These are phyloP conservation scores for Callopanchax toddi DNA, from an alignment of 2,113 vertebrate genomes.

Conservation along the genomic window DNA sequence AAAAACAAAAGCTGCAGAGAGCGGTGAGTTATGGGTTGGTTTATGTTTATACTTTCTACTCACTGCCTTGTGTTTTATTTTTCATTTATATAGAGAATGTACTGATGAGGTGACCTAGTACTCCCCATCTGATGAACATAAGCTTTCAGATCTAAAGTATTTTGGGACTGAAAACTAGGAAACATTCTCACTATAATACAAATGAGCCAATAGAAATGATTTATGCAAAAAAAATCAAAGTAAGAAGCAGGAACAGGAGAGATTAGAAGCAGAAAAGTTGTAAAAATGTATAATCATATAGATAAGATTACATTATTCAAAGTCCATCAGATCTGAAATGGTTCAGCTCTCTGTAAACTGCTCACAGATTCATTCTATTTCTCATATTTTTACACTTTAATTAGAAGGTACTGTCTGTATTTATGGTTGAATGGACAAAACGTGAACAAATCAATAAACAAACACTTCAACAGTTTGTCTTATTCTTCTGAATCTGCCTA, in stretches of 20 bases:
- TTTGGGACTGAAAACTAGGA: no score
- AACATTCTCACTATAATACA: neutral
- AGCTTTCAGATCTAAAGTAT: no score
- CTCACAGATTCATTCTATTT: no score
- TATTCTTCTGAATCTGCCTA: neutral
- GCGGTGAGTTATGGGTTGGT: no score
- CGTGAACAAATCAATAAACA: neutral
- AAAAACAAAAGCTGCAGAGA: neutral
- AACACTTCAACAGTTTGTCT: neutral
- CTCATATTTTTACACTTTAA: neutral
- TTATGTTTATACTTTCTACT: no score
- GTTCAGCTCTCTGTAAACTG: neutral
- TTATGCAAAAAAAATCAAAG: no score
- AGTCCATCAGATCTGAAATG: slow-evolving; percentile 10
- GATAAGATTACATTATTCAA: slow-evolving; percentile 1
- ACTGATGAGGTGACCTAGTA: no score
- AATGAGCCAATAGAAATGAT: neutral
- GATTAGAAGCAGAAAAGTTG: neutral
- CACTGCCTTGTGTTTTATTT: no score
- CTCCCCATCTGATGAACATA: no score
- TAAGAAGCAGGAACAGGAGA: no score
- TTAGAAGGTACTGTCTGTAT: neutral
- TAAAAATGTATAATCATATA: neutral
- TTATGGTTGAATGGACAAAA: neutral
- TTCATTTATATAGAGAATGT: no score